Conservation (phyloP, 2,888 invertebrate species). For the Chrysotoxum bicinctum region DNA sequence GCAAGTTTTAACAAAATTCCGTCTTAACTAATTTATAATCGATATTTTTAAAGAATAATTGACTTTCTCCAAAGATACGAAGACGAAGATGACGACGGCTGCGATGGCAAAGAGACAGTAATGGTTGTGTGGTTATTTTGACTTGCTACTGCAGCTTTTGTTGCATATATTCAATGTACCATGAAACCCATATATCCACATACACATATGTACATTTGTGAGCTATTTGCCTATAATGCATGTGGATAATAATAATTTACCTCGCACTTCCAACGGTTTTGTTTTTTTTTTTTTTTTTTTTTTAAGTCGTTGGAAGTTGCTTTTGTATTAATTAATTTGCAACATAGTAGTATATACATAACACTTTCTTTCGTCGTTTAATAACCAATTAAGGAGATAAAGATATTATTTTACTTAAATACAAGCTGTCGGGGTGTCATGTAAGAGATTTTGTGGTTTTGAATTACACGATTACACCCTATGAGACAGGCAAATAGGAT, state of each 20-base stretch:
- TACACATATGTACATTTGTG: background rate
- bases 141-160: conserved; percentile 25
- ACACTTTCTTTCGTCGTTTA: conserved; percentile 47
- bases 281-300: conserved; percentile 30
- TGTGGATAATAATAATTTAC: background rate
- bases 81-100: background rate
- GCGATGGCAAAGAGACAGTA: conserved; percentile 11
- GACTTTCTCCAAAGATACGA: conserved; percentile 54
- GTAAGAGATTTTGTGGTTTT: conserved; percentile 26
- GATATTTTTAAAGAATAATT: conserved; percentile 70
- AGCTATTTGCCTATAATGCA: background rate
- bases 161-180: conserved; percentile 32
- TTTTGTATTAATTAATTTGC: background rate
- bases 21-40: conserved; percentile 65
- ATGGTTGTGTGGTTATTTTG: conserved; percentile 30
- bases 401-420: conserved; percentile 54
- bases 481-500: background rate
- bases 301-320: conserved; percentile 9
- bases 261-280: conserved; percentile 1
- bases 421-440: conserved; percentile 35
- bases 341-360: background rate
- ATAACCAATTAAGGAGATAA: conserved; percentile 15
- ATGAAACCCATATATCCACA: background rate
- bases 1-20: conserved; percentile 38
- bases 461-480: conserved; percentile 44